These are phyloP conservation scores for Steinernema scapterisci DNA, from an alignment of 2,888 invertebrate species.

Conservation along the genomic window DNA sequence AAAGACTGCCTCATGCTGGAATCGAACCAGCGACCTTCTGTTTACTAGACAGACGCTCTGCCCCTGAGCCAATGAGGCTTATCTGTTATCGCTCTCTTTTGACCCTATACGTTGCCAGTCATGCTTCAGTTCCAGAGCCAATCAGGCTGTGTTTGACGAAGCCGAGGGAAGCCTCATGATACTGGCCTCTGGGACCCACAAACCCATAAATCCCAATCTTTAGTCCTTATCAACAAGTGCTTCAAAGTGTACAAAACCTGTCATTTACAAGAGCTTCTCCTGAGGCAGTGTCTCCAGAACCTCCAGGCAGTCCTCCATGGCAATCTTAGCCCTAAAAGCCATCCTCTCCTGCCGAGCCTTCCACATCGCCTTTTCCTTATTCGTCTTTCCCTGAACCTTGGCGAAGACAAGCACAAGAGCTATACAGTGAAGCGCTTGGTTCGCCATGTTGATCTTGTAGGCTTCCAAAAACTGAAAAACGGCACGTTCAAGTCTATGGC, in stretches of 20 bases:
- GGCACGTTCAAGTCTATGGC: too few species aligned
- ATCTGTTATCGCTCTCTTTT: too few species aligned
- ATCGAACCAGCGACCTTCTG: constrained; percentile 65
- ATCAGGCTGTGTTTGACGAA: too few species aligned
- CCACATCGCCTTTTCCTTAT: neutral
- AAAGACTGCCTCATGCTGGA: constrained; percentile 52
- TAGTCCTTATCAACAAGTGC: too few species aligned
- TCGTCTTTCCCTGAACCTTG: neutral
- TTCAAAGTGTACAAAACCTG: too few species aligned
- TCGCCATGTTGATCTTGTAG: constrained; percentile 10
- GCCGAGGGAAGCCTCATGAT: too few species aligned
- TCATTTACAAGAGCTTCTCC: neutral
- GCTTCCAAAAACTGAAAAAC: neutral
- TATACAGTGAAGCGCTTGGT: neutral
- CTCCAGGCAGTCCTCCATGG: constrained; percentile 14
- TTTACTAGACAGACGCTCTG: constrained; percentile 65
- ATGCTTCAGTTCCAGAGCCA: too few species aligned
- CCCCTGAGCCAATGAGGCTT: constrained; percentile 55
- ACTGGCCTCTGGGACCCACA: too few species aligned
- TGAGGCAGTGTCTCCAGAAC: neutral
- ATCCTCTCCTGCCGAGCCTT: neutral
- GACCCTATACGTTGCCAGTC: too few species aligned
- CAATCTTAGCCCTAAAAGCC: neutral
- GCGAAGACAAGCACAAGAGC: neutral
- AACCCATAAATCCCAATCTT: too few species aligned